phyloP scores from a whole-genome alignment of 92 coral and sea anemone genomes.

The Paramuricea clavata region DNA sequence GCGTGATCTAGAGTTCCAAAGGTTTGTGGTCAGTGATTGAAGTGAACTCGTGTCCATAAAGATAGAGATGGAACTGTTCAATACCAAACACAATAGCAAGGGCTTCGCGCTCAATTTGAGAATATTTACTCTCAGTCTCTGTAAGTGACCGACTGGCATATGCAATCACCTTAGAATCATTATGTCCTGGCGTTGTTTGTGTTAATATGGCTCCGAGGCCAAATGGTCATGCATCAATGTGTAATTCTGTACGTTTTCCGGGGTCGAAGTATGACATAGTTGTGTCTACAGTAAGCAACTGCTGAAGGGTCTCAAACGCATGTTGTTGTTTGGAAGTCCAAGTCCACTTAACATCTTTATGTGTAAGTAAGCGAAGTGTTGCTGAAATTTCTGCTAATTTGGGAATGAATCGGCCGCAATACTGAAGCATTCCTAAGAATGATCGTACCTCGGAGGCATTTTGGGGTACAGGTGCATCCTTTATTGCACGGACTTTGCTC shows the following conservation, averaged over 20 bases:
- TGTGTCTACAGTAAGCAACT: slow-evolving; percentile 23
- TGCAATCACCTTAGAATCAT: slow-evolving; percentile 20
- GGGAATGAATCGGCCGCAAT: slow-evolving; percentile 39
- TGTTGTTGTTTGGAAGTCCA: slow-evolving; percentile 12
- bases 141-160: slow-evolving; percentile 37
- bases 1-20: slow-evolving; percentile 10
- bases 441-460: slow-evolving; percentile 22
- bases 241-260: slow-evolving; percentile 14
- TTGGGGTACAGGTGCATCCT: slow-evolving; percentile 18
- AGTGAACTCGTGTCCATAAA: slow-evolving; percentile 31
- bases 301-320: slow-evolving; percentile 18
- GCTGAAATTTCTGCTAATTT: slow-evolving; percentile 16
- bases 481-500: slow-evolving; percentile 18
- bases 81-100: slow-evolving; percentile 43
- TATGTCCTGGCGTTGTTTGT: slow-evolving; percentile 20
- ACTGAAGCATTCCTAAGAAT: slow-evolving; percentile 27
- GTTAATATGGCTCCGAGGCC: slow-evolving; percentile 42
- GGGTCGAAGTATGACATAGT: slow-evolving; percentile 27
- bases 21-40: slow-evolving; percentile 32
- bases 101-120: slow-evolving; percentile 39
- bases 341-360: slow-evolving; percentile 9
- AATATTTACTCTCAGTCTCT: slow-evolving; percentile 5
- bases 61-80: slow-evolving; percentile 38
- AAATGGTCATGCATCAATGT: slow-evolving; percentile 38
- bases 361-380: slow-evolving; percentile 30